Evolutionary conservation across 2,888 invertebrate species (phyloP), one percentile per base, ranked within the genome.

Genomic region (Thalpophila matura): DNA sequence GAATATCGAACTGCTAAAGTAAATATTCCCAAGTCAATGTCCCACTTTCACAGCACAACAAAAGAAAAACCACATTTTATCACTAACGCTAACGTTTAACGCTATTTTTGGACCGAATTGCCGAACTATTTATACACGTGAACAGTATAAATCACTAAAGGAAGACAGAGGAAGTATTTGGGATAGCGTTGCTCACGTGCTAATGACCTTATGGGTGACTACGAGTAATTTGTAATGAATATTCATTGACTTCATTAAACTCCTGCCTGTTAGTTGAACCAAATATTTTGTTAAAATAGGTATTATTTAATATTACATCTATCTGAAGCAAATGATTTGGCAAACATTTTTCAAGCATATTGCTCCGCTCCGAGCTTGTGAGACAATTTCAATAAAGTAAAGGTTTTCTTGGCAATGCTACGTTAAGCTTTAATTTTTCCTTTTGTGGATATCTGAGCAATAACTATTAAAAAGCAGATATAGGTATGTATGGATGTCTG

Each of bases 151-250:
- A 71, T 63, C 77, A 60, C 66, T 60, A 77, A 80, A 77, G 76
- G 81, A 80, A 76, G 58, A n/a, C n/a, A 33, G 45, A 43, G 49
- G 59, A 71, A 57, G 56, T 76, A 74, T 80, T 76, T 71, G 69
- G 65, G 57, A 63, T 71, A 67, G 38, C 63, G 53, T 64, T 65
- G 63, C 78, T 79, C 78, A 70, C 57, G 74, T 84, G 88, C 82
- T 86, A 87, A 82, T 84, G 88, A 88, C 85, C 87, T 77, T 75
- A 65, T 51, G 66, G 35, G 45, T 60, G 59, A 57, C 62, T 57
- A 46, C 38, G 55, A 55, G 51, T 42, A 58, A 59, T 55, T 40
- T 54, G 43, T 53, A 68, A 68, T 49, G 29, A 38, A 53, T 38
- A 24, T 46, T 72, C 51, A 55, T 45, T 49, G 20, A 56, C 6